phyloP scores from a whole-genome alignment of 1,140 invertebrate species.

The Leptinotarsa undecemlineata region DNA sequence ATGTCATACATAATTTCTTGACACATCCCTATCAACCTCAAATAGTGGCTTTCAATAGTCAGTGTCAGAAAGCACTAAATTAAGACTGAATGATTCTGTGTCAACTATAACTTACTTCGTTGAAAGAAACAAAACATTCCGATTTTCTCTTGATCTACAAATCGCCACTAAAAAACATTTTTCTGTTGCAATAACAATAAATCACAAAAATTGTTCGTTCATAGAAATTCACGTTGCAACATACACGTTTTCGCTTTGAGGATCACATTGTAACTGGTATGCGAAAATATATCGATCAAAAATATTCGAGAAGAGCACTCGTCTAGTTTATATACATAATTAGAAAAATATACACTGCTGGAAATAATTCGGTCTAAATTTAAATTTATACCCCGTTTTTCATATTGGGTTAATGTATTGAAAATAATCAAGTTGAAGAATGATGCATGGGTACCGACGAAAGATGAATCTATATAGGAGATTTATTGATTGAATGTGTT shows the following conservation, averaged over 20 bases:
- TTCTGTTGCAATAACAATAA: too few species aligned
- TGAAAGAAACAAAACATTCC: background rate
- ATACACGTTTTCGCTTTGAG: slow-evolving; percentile 6
- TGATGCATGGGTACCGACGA: background rate
- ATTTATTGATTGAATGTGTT: too few species aligned
- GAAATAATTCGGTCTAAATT: slow-evolving; percentile 23
- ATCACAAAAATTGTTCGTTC: background rate
- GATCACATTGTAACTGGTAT: slow-evolving; percentile 14
- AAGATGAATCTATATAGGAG: background rate
- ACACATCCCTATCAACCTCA: too few species aligned
- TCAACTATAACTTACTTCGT: background rate
- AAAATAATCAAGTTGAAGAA: slow-evolving; percentile 6
- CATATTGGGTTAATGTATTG: background rate
- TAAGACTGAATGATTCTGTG: too few species aligned
- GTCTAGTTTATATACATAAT: slow-evolving; percentile 3
- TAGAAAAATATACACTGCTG: slow-evolving; percentile 11
- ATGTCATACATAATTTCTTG: too few species aligned
- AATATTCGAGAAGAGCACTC: slow-evolving; percentile 11
- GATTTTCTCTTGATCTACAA: background rate
- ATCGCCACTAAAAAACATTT: background rate
- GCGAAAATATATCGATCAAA: slow-evolving; percentile 10
- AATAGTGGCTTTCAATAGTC: too few species aligned
- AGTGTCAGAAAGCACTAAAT: too few species aligned
- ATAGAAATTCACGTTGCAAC: background rate
- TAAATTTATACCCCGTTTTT: background rate